Conservation (phyloP, 2,797 vertebrate species). For the Paguma larvata region DNA sequence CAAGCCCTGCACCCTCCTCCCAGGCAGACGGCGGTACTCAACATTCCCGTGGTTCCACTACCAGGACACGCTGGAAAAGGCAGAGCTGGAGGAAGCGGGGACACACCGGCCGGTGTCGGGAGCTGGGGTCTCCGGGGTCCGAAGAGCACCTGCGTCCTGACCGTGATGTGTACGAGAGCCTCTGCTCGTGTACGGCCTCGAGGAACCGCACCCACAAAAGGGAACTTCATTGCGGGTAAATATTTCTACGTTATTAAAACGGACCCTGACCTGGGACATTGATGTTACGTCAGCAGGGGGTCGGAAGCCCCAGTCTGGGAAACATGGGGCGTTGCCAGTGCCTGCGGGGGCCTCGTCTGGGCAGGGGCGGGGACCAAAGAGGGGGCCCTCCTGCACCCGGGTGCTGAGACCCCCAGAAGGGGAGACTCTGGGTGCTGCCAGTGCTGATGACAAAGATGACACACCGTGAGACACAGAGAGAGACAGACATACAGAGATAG, state of each 20-base stretch:
- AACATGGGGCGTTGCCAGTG: not conserved
- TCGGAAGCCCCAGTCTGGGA: not conserved
- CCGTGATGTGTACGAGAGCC: accelerated
- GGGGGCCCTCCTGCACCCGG: not conserved
- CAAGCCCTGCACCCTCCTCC: not conserved
- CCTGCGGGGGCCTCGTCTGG: not conserved
- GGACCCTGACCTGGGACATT: not conserved
- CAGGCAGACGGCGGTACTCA: not conserved
- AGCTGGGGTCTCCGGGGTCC: not conserved
- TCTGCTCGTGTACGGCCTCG: accelerated
- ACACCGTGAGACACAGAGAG: not conserved
- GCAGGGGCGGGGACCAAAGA: not conserved
- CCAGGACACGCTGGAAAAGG: not conserved
- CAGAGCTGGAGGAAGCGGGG: not conserved
- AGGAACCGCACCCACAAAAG: not conserved
- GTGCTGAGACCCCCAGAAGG: accelerated
- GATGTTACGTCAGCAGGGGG: not conserved
- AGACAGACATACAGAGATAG: not conserved
- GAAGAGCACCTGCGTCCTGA: accelerated
- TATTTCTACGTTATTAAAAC: not conserved
- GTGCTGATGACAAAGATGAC: accelerated
- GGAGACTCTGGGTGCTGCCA: not conserved
- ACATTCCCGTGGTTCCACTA: too few relatives aligned
- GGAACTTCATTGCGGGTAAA: not conserved
- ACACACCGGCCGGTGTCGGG: too few relatives aligned